Evolutionary conservation across 1,140 invertebrate species (phyloP).

Genomic region (Drosophila jambulina): DNA sequence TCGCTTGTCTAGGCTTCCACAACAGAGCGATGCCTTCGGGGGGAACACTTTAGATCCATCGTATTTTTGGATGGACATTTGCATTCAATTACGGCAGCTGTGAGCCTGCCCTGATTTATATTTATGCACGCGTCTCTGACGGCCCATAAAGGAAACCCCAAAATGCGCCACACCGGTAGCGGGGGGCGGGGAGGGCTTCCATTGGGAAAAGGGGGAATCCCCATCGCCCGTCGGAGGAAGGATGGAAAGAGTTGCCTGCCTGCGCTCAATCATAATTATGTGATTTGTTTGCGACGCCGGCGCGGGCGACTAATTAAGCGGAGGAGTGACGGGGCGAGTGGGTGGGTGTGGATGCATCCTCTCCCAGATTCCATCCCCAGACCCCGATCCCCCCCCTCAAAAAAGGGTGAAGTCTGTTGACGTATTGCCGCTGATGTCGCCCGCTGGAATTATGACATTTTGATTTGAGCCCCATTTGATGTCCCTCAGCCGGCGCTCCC

Average conservation of each 20-base stretch:
- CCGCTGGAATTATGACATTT: conserved; percentile 77
- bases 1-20: not conserved
- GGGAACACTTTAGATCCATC: conserved; percentile 46
- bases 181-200: not conserved
- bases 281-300: conserved; percentile 77
- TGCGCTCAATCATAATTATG: conserved; percentile 82
- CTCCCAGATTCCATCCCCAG: not conserved
- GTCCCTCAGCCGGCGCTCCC: conserved; percentile 68
- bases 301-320: conserved; percentile 73
- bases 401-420: conserved; percentile 51
- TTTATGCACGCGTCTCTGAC: conserved; percentile 72
- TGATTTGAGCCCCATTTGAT: conserved; percentile 80
- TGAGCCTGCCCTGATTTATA: conserved; percentile 76
- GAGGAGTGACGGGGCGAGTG: conserved; percentile 32
- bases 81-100: conserved; percentile 83
- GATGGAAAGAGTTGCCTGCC: conserved; percentile 54
- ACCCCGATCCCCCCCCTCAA: not conserved
- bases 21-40: not conserved
- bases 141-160: conserved; percentile 75
- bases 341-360: conserved; percentile 12
- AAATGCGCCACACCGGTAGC: conserved; percentile 57
- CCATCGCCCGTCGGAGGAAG: not conserved
- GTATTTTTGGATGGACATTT: conserved; percentile 82
- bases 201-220: not conserved
- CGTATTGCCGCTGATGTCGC: conserved; percentile 78